Base-by-base conservation (phyloP, 2,797 vertebrate genomes). In the Kryptolebias ocellatus region DNA sequence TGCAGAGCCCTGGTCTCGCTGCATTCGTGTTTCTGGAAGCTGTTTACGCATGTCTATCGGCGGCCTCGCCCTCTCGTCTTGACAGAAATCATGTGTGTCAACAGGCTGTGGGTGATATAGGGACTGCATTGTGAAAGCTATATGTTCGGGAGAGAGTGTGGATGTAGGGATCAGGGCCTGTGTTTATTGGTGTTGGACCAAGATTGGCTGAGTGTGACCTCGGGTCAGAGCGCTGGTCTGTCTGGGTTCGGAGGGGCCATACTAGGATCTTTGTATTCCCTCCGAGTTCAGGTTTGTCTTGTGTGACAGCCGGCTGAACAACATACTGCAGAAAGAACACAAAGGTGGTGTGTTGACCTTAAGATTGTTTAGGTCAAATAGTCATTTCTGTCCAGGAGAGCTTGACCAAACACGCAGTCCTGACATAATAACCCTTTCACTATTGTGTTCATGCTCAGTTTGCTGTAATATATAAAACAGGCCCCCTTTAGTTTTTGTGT, bases 11-110 rank as follows among this genome's bases (percentile, higher is more conserved):
- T 24, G 20, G 20, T 24, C 20, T 24, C 20, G 20, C 20, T 24
- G 63, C 39, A 5, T 75, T 73, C 77, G 80, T 85, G 81, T 86
- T 79, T 89, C 84, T 89, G 74, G 54, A 78, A 67, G 63, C 49
- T 87, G 88, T 91, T 91, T 92, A 87, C 72, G 29, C 46, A 77
- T 86, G 77, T 85, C 92, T 81, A 12, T 93, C 92, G 78, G 37
- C 16, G 27, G 60, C 6, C 54, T 4, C 67, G 44, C 76, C 58
- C 66, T 39, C 69, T 44, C 42, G 50, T 83, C 70, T 64, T 74
- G 57, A 34, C 57, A 74, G 70, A 84, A 77, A 73, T 64, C 65
- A 61, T 76, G 57, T 18, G n/a, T 87, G 83, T 87, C 76, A 83
- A 49, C 78, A 58, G 75, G 29, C 37, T 7, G 17, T 18, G 34